These are phyloP conservation scores for Ganaspis sp. DNA, from an alignment of 1,140 invertebrate species.

Conservation along the genomic window DNA sequence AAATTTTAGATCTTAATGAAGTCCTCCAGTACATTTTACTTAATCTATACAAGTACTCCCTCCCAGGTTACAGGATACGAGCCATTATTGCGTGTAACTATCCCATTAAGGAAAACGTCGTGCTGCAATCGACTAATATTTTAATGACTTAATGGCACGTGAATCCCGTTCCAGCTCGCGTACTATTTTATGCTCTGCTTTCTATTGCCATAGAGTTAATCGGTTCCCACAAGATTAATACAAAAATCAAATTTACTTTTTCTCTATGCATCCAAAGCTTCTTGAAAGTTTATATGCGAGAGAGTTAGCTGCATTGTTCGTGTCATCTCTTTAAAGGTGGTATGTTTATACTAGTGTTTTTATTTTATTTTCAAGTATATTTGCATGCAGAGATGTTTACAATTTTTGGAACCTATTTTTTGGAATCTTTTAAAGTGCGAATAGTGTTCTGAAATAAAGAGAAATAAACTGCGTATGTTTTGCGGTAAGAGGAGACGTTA, in stretches of 20 bases:
- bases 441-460: no score
- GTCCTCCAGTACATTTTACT: not conserved
- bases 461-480: not conserved
- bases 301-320: no score
- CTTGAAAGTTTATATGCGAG: constrained; percentile 35
- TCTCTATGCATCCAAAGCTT: constrained; percentile 35
- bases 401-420: no score
- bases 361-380: no score
- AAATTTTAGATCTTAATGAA: not conserved
- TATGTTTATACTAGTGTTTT: no score
- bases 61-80: constrained; percentile 41
- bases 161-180: constrained; percentile 43
- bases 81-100: constrained; percentile 53
- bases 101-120: constrained; percentile 51
- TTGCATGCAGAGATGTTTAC: no score
- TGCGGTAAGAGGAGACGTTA: not conserved
- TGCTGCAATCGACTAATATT: constrained; percentile 47
- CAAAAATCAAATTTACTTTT: constrained; percentile 43
- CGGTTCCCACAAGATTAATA: constrained; percentile 20
- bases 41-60: not conserved
- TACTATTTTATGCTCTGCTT: not conserved
- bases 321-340: no score
- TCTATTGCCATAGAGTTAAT: not conserved
- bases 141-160: constrained; percentile 50
- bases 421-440: no score